Base-by-base conservation (phyloP, 2,797 vertebrate genomes). In the Myotis pilosus region DNA sequence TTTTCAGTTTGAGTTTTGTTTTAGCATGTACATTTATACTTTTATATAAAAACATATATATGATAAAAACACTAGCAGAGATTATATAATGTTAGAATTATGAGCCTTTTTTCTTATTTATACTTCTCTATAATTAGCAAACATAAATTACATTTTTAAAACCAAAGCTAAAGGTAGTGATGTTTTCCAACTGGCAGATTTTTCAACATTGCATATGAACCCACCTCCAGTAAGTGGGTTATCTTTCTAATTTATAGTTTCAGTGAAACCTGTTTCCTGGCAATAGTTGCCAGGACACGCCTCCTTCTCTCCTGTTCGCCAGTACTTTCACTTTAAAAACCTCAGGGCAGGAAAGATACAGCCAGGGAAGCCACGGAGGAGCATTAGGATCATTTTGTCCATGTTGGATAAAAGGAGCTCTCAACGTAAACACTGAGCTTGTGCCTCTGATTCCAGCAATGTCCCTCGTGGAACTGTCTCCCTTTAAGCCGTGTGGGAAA, bases 171-270 rank as follows among this genome's bases (percentile, higher is more conserved):
- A 89, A 92, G 38, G 36, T 30, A 74, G 72, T 15, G 78, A 19
- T 55, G 12, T 55, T 80, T 20, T 60, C 25, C 22, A 51, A 1
- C 53, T 20, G n/a, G 44, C 62, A 87, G 51, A 38, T 36, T 84
- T 79, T 83, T 81, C 47, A 72, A 4, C 60, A 44, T n/a, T 47
- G 33, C 30, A 0, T n/a, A 28, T n/a, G 84, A 83, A 62, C 41
- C 11, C n/a, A 41, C 41, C 81, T 78, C 38, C 22, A 8, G 53
- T 82, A 72, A 95, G 64, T 71, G 57, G 23, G 64, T 92, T 95
- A 85, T 74, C 75, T 86, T 86, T 75, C 90, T 96, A 68, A 89
- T 51, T 33, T 60, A 87, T 36, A 89, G 87, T 78, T 55, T 91
- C 49, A 16, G 85, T 10, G 62, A 95, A 83, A 81, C 62, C 53